Conservation (phyloP, 2,888 invertebrate genomes). For the Orchesella flavescens region DNA sequence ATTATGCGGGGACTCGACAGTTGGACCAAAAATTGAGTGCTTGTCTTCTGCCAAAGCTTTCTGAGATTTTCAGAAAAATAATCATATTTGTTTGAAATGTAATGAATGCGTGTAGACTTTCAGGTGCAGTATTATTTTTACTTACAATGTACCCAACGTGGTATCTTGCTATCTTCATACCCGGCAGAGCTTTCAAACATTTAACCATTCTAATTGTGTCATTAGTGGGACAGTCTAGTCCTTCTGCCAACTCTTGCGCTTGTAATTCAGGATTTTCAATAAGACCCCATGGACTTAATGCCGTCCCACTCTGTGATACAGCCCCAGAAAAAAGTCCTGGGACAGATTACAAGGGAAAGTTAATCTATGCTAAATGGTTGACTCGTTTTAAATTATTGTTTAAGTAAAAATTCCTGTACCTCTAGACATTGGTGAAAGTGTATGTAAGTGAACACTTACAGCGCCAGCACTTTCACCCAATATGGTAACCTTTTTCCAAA, state of each 20-base stretch:
- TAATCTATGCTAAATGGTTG: neutral
- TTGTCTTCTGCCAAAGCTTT: slow-evolving; percentile 64
- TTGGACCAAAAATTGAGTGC: slow-evolving; percentile 67
- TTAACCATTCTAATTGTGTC: slow-evolving; percentile 38
- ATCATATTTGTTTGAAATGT: no score
- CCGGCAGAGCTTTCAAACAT: slow-evolving; percentile 59
- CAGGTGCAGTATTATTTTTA: neutral
- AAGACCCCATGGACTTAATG: slow-evolving; percentile 62
- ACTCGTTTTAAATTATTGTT: neutral
- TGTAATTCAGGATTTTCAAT: slow-evolving; percentile 46
- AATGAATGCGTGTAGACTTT: no score
- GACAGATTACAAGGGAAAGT: neutral
- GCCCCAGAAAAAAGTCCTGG: slow-evolving; percentile 62
- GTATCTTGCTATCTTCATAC: slow-evolving; percentile 58
- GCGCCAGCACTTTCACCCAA: slow-evolving; percentile 60
- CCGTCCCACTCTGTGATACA: slow-evolving; percentile 64
- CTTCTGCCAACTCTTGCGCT: slow-evolving; percentile 51
- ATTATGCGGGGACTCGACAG: slow-evolving; percentile 60
- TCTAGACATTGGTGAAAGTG: slow-evolving; percentile 62
- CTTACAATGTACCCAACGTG: slow-evolving; percentile 64
- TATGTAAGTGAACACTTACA: slow-evolving; percentile 59
- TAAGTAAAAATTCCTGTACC: slow-evolving; percentile 38
- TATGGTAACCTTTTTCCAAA: slow-evolving; percentile 42
- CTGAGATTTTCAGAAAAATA: slow-evolving; percentile 28
- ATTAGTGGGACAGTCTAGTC: slow-evolving; percentile 61